These are phyloP conservation scores for Lasioglossum figueresi DNA, from an alignment of 2,888 invertebrate genomes.

Conservation along the genomic window DNA sequence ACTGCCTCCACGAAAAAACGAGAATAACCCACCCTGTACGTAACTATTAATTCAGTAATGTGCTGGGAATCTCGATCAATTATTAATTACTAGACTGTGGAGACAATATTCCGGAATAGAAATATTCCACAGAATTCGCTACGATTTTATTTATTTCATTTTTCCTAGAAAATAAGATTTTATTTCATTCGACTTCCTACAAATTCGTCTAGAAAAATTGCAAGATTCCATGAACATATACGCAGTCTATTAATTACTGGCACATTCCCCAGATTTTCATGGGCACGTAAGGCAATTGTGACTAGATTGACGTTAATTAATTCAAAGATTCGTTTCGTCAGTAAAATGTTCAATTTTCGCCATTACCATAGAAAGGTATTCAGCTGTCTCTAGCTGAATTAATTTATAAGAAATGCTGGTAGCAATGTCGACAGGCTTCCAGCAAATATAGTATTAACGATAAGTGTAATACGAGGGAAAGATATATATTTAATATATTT, in stretches of 20 bases:
- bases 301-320: not conserved
- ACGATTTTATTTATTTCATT: no score
- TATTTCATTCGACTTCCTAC: no score
- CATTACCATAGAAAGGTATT: not conserved
- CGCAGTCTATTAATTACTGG: no score
- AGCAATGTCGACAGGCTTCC: not conserved
- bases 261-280: not conserved
- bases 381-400: not conserved
- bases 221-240: no score
- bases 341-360: not conserved
- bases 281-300: not conserved
- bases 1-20: not conserved
- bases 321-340: no score
- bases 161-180: no score
- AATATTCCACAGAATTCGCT: no score
- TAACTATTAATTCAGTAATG: not conserved
- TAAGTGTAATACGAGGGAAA: not conserved
- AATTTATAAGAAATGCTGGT: not conserved
- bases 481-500: not conserved
- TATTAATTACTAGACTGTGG: not conserved
- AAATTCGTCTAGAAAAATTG: no score
- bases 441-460: not conserved
- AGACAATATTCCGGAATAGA: no score
- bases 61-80: not conserved
- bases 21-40: conserved; percentile 11